Evolutionary conservation across 1,140 invertebrate species (phyloP).

Genomic region (Anadara kagoshimensis): DNA sequence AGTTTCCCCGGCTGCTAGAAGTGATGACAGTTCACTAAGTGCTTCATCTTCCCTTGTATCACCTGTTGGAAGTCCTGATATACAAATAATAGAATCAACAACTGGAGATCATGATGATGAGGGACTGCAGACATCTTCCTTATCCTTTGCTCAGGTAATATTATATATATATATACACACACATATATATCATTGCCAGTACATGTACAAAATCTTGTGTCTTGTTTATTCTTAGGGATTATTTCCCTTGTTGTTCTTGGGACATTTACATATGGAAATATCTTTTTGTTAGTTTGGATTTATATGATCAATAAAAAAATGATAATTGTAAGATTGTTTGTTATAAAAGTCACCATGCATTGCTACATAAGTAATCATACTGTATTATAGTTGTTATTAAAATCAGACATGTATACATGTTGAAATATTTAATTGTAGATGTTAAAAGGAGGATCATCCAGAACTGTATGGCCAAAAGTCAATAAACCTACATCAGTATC

Average conservation of each 20-base stretch:
- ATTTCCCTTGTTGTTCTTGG: too few relatives aligned
- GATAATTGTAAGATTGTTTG: too few relatives aligned
- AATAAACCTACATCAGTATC: conserved; percentile 3
- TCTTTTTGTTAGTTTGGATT: too few relatives aligned
- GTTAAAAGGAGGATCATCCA: conserved; percentile 67
- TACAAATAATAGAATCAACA: not conserved
- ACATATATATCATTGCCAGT: too few relatives aligned
- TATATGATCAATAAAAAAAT: too few relatives aligned
- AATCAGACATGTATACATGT: not conserved
- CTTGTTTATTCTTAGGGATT: too few relatives aligned
- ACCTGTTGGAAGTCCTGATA: conserved; percentile 29
- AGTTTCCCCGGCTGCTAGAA: conserved; percentile 20
- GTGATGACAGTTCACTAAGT: conserved; percentile 34
- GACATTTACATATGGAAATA: too few relatives aligned
- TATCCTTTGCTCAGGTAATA: conserved; percentile 80
- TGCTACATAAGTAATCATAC: too few relatives aligned
- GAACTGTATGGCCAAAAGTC: conserved; percentile 35
- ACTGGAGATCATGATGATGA: conserved; percentile 21
- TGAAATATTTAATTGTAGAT: conserved; percentile 68
- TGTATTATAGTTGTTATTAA: too few relatives aligned
- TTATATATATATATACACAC: too few relatives aligned
- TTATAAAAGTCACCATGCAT: too few relatives aligned
- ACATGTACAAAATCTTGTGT: too few relatives aligned
- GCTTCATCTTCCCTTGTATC: conserved; percentile 30
- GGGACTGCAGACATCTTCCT: conserved; percentile 57